Conservation (phyloP, 2,888 invertebrate species). For the Axea sp. region DNA sequence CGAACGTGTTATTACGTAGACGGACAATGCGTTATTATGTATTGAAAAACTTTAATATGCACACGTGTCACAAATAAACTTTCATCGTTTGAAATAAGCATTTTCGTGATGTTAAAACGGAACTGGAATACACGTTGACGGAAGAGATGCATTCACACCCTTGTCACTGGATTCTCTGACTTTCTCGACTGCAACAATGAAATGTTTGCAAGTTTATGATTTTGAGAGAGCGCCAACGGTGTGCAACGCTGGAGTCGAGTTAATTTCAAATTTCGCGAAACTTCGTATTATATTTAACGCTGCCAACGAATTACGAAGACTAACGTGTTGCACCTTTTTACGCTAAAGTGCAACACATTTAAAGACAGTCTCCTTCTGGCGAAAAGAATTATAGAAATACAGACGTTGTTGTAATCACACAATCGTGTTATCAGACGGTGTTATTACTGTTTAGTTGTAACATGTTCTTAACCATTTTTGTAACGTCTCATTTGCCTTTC, state of each 20-base stretch:
- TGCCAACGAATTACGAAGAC: conserved; percentile 32
- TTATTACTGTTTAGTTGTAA: too few relatives aligned
- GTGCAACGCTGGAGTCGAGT: conserved; percentile 44
- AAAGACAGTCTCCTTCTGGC: conserved; percentile 29
- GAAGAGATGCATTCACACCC: conserved; percentile 41
- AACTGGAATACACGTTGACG: conserved; percentile 38
- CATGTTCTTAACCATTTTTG: too few relatives aligned
- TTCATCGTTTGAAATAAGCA: conserved; percentile 18
- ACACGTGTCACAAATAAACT: conserved; percentile 22
- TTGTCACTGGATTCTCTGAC: conserved; percentile 45
- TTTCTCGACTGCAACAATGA: conserved; percentile 55
- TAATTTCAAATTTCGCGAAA: conserved; percentile 52
- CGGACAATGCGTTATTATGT: conserved; percentile 32
- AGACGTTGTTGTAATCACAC: too few relatives aligned
- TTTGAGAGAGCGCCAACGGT: conserved; percentile 28
- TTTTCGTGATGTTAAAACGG: conserved; percentile 23
- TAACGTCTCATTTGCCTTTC: too few relatives aligned
- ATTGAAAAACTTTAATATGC: conserved; percentile 24
- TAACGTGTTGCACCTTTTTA: conserved; percentile 39
- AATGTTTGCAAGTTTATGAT: conserved; percentile 48
- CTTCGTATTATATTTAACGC: conserved; percentile 34
- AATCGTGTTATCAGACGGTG: too few relatives aligned
- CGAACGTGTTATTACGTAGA: too few relatives aligned
- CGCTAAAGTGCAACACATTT: conserved; percentile 27
- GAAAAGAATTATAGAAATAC: too few relatives aligned